phyloP scores from a whole-genome alignment of 2,888 invertebrate genomes.

The Leptinotarsa peninsularis region DNA sequence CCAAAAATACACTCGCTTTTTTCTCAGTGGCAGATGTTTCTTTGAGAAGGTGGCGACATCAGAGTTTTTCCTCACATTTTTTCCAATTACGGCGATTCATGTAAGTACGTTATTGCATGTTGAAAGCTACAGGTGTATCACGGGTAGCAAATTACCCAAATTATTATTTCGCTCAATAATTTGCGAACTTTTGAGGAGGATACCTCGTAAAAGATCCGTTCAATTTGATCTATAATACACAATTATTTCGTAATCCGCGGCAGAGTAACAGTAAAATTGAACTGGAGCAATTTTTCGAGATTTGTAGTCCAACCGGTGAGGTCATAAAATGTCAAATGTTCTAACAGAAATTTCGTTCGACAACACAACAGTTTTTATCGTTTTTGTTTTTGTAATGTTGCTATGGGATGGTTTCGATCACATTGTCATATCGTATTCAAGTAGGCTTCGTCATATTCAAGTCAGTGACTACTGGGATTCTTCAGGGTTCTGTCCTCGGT shows the following conservation, averaged over 20 bases:
- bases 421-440: too few species aligned
- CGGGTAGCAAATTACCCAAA: constrained; percentile 15
- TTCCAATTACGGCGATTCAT: background rate
- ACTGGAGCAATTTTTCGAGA: constrained; percentile 15
- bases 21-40: constrained; percentile 12
- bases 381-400: too few species aligned
- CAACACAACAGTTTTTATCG: too few species aligned
- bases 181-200: constrained; percentile 15
- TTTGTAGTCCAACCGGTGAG: constrained; percentile 16
- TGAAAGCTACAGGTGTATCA: constrained; percentile 8
- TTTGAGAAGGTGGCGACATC: constrained; percentile 4
- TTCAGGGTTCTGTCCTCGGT: too few species aligned
- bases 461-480: too few species aligned
- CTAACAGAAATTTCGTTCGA: too few species aligned
- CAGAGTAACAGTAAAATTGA: constrained; percentile 17
- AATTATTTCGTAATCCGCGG: constrained; percentile 15
- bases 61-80: constrained; percentile 10
- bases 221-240: background rate
- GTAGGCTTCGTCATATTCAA: too few species aligned
- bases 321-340: background rate
- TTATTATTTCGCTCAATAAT: constrained; percentile 16
- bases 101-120: constrained; percentile 10
- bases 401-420: too few species aligned
- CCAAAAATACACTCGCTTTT: background rate
- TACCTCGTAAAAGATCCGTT: constrained; percentile 11